Evolutionary conservation across 2,113 vertebrate species (phyloP).

Genomic region (Gopherus evgoodei): DNA sequence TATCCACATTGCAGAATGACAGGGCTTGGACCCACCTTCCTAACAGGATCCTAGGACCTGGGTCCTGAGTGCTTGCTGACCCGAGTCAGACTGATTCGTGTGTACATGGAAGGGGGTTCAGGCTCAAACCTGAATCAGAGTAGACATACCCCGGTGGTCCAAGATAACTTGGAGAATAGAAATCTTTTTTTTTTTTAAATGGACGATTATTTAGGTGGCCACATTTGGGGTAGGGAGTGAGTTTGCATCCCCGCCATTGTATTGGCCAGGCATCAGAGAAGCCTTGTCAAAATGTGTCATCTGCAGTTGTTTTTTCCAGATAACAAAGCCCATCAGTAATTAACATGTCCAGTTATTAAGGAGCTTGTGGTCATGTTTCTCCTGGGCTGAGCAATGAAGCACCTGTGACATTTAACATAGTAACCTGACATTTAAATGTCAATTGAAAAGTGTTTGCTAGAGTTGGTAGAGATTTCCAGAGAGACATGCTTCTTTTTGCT

Average conservation of each 20-base stretch:
- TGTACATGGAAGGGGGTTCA: background rate
- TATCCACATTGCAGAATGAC: too few relatives aligned
- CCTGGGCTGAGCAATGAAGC: conserved; percentile 46
- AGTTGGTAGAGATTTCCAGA: conserved; percentile 26
- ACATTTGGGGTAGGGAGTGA: background rate
- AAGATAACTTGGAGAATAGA: background rate
- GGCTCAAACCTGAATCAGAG: background rate
- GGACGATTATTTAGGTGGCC: background rate
- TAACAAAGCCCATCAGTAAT: conserved; percentile 60
- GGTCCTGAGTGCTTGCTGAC: too few relatives aligned
- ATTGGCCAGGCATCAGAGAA: background rate
- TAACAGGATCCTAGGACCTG: too few relatives aligned
- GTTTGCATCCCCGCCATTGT: background rate
- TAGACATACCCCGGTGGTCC: background rate
- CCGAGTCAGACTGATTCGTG: too few relatives aligned
- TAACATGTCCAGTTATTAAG: conserved; percentile 62
- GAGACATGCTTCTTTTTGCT: background rate
- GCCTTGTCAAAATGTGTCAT: background rate
- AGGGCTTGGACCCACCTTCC: too few relatives aligned
- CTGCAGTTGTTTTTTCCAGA: conserved; percentile 35
- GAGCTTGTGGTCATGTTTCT: conserved; percentile 55
- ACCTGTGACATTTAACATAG: conserved; percentile 64
- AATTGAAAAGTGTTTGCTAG: conserved; percentile 70
- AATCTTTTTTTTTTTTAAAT: background rate
- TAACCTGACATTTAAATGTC: conserved; percentile 77